These are phyloP conservation scores for Hepsetus odoe DNA, from an alignment of 2,113 vertebrate species.

Conservation along the genomic window DNA sequence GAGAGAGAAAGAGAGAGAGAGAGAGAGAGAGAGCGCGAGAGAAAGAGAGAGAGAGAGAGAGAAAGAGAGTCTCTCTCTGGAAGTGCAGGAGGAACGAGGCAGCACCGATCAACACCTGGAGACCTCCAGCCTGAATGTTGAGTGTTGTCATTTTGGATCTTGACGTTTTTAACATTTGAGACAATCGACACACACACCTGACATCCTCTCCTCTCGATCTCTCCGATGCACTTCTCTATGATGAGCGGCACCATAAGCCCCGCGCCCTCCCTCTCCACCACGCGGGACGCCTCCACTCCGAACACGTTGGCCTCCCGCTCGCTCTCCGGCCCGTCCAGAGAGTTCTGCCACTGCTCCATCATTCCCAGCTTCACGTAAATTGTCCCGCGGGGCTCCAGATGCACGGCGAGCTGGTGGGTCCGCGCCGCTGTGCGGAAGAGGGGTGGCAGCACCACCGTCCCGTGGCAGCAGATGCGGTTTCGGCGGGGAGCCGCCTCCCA, in stretches of 20 bases:
- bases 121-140: too few species aligned
- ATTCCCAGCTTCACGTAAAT: constrained; percentile 96
- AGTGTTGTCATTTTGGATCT: too few species aligned
- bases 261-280: constrained; percentile 89
- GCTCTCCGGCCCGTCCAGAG: constrained; percentile 78
- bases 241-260: constrained; percentile 91
- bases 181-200: constrained; percentile 95
- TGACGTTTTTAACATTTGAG: too few species aligned
- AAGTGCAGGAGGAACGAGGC: too few species aligned
- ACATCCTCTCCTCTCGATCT: constrained; percentile 96
- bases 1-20: constrained; percentile 6
- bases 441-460: constrained; percentile 88
- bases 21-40: neutral
- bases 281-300: constrained; percentile 87
- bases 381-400: constrained; percentile 91
- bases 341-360: constrained; percentile 96
- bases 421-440: constrained; percentile 92
- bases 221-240: constrained; percentile 91
- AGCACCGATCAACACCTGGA: too few species aligned
- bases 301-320: constrained; percentile 85
- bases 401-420: constrained; percentile 91
- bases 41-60: neutral
- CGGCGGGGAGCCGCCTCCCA: constrained; percentile 91
- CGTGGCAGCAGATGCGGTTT: constrained; percentile 93
- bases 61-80: too few species aligned